Base-by-base conservation (phyloP, 1,140 invertebrate species). In the Cydia pomonella region DNA sequence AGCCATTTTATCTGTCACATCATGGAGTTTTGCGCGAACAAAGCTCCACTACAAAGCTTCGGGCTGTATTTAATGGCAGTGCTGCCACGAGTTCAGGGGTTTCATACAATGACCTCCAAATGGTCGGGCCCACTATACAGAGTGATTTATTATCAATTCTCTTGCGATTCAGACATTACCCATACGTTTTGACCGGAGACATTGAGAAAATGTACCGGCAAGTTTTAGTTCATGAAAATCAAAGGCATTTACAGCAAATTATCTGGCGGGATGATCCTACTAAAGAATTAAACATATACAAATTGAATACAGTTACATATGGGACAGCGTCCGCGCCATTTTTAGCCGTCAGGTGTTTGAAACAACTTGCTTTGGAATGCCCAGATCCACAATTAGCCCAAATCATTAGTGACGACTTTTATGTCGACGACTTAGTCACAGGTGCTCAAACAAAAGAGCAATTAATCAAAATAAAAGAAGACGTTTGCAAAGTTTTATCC, bases 361-460 rank as follows among this genome's bases (percentile, higher is more conserved):
- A 66, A 21, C 62, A 75, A 50, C 16, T 75, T 18, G 73, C 25
- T 16, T 53, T 75, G n/a, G 62, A 75, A 16, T 66, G 73, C 23
- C 44, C 5, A 25, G 63, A 75, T 16, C n/a, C n/a, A 27, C n/a
- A 75, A 47, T 44, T 75, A 23, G 18, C 12, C n/a, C 59, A 78
- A 72, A 74, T 78, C 18, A 82, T 88, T 12, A 21, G 71, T 38
- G 73, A 66, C n/a, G 84, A 88, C 77, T 91, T 91, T 76, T 94
- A 93, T 76, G 85, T 93, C 6, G 92, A 94, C 74, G 91, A 94
- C 76, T 25, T 92, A 12, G 50, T 53, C 50, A 38, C 25, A 13
- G 63, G 63, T 64, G n/a, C 63, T 23, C 63, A 64, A 64, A 64
- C 63, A 64, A 64, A 64, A 12, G 63, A 64, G 63, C 63, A 27